Evolutionary conservation across 2,113 vertebrate species (phyloP).

Genomic region (Actenoides lindsayi): DNA sequence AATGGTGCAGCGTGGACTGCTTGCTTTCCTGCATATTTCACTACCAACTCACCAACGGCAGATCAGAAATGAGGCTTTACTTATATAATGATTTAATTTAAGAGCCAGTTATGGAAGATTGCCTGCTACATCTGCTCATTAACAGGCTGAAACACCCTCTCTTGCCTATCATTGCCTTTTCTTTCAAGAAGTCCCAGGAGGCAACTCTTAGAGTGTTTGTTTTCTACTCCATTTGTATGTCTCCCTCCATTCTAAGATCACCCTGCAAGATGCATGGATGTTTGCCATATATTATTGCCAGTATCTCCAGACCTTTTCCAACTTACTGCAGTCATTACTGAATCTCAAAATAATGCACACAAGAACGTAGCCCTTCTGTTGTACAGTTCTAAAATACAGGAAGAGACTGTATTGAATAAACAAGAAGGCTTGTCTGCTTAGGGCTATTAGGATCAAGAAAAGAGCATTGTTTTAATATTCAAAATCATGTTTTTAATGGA

Average conservation of each 20-base stretch:
- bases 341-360: not conserved
- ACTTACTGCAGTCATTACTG: not conserved
- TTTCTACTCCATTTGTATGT: slow-evolving; percentile 19
- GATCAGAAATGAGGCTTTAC: slow-evolving; percentile 65
- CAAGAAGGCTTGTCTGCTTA: not conserved
- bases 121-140: slow-evolving; percentile 66
- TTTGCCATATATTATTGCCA: slow-evolving; percentile 1
- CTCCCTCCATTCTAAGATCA: not conserved
- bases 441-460: not conserved
- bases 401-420: slow-evolving; percentile 13
- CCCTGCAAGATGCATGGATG: not conserved
- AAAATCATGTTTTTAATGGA: not conserved
- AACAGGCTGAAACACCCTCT: slow-evolving; percentile 63
- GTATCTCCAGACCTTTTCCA: slow-evolving; percentile 3
- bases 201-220: slow-evolving; percentile 40
- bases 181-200: slow-evolving; percentile 60
- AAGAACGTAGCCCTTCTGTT: not conserved
- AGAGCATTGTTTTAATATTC: not conserved
- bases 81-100: slow-evolving; percentile 59
- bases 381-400: not conserved
- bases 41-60: slow-evolving; percentile 20
- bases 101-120: slow-evolving; percentile 36
- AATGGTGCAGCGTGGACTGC: slow-evolving; percentile 16
- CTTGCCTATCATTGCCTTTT: slow-evolving; percentile 29
- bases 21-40: slow-evolving; percentile 51